These are phyloP conservation scores for Petrophora chlorosata DNA, from an alignment of 2,888 invertebrate genomes.

Conservation along the genomic window DNA sequence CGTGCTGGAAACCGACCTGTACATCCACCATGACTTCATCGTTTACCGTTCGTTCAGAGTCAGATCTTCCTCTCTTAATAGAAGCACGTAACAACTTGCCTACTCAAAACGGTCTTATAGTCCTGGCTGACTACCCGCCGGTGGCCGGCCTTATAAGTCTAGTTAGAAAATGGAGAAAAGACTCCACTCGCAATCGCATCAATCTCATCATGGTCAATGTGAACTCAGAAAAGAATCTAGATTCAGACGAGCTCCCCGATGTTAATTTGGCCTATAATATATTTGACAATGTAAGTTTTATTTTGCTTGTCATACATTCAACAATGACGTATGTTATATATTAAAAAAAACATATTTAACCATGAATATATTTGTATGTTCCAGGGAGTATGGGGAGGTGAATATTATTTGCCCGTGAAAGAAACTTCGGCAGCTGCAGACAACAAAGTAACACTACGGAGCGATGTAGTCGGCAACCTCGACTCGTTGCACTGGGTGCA, in stretches of 20 bases:
- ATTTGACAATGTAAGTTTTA: slow-evolving; percentile 29
- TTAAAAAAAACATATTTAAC: background rate
- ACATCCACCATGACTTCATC: slow-evolving; percentile 24
- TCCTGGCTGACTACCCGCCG: slow-evolving; percentile 37
- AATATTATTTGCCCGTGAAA: slow-evolving; percentile 41
- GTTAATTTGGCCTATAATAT: slow-evolving; percentile 33
- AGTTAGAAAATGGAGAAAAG: slow-evolving; percentile 36
- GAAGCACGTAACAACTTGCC: slow-evolving; percentile 25
- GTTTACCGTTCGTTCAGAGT: slow-evolving; percentile 17
- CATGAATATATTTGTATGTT: background rate
- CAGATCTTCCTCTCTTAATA: slow-evolving; percentile 32
- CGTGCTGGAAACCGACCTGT: slow-evolving; percentile 32
- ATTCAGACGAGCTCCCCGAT: slow-evolving; percentile 20
- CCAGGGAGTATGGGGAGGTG: slow-evolving; percentile 46
- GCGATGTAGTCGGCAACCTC: slow-evolving; percentile 41
- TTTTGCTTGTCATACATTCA: too few relatives aligned
- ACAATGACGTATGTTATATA: background rate
- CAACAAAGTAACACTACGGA: slow-evolving; percentile 21
- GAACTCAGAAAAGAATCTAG: slow-evolving; percentile 11
- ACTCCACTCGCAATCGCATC: slow-evolving; percentile 31
- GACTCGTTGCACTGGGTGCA: slow-evolving; percentile 53
- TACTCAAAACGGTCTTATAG: slow-evolving; percentile 29
- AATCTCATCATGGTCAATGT: slow-evolving; percentile 30
- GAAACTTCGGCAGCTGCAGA: slow-evolving; percentile 10
- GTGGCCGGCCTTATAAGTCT: slow-evolving; percentile 36